phyloP scores from a whole-genome alignment of 2,113 vertebrate genomes.

The Peromyscus polionotus region DNA sequence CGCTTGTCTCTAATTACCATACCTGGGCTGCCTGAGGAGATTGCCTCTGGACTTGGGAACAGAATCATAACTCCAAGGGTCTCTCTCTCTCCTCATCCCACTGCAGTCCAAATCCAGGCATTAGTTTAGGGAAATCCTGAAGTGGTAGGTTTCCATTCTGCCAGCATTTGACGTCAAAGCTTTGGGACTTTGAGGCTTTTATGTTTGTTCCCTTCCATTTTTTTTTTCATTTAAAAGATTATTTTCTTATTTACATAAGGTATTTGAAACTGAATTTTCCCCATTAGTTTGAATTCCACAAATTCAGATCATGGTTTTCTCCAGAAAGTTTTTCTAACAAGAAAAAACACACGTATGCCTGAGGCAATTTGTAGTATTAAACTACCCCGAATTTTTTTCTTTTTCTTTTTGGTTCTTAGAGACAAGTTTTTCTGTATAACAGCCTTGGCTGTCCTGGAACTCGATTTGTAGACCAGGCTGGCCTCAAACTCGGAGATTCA shows the following conservation, averaged over 20 bases:
- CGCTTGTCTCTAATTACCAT: neutral
- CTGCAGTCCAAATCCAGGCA: neutral
- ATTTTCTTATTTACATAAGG: neutral
- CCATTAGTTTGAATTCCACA: neutral
- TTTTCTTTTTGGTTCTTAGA: neutral
- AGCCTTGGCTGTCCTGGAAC: neutral
- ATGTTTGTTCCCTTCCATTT: neutral
- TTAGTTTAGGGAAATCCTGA: neutral
- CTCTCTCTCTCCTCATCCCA: neutral
- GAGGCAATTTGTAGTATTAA: neutral
- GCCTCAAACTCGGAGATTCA: neutral
- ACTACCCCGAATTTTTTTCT: no score
- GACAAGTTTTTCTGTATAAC: neutral
- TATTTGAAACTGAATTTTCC: conserved; percentile 24
- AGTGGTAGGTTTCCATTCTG: neutral
- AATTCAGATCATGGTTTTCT: neutral
- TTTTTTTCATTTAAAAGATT: conserved; percentile 27
- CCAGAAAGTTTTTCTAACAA: neutral
- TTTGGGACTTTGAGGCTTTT: neutral
- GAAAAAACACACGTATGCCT: neutral
- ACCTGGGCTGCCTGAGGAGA: neutral
- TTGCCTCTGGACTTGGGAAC: neutral
- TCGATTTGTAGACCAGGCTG: neutral
- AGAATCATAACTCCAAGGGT: neutral
- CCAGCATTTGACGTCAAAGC: neutral